These are phyloP conservation scores for Cheilosia vulpina DNA, from an alignment of 2,888 invertebrate genomes.

Conservation along the genomic window DNA sequence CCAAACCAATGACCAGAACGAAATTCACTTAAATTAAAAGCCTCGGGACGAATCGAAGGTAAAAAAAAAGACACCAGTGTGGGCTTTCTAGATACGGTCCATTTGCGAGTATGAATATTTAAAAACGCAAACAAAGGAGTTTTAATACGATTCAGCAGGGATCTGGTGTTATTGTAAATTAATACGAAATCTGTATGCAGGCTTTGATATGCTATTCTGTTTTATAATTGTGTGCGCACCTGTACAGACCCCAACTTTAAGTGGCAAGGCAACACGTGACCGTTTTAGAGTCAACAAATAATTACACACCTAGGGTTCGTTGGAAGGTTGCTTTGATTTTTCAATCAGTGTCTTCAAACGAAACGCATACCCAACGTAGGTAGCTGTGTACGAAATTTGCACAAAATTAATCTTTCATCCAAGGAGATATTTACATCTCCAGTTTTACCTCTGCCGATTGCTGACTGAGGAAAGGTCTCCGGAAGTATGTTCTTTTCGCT, in stretches of 20 bases:
- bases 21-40: slow-evolving; percentile 37
- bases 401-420: slow-evolving; percentile 1
- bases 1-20: slow-evolving; percentile 48
- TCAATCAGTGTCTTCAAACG: neutral
- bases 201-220: slow-evolving; percentile 57
- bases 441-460: neutral
- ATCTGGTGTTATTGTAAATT: slow-evolving; percentile 11
- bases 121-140: slow-evolving; percentile 43
- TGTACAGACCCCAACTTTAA: slow-evolving; percentile 10
- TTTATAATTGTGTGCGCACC: neutral
- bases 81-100: slow-evolving; percentile 44
- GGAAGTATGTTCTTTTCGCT: slow-evolving; percentile 4
- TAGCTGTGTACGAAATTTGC: neutral
- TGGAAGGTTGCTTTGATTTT: neutral
- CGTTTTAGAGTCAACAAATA: slow-evolving; percentile 29
- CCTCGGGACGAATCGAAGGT: neutral
- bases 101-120: slow-evolving; percentile 70
- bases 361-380: neutral
- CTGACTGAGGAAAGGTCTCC: neutral
- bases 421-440: neutral
- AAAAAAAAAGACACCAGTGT: neutral
- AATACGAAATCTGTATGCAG: slow-evolving; percentile 39
- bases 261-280: slow-evolving; percentile 38
- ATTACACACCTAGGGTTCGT: neutral
- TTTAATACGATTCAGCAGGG: slow-evolving; percentile 24